Evolutionary conservation across 1,140 invertebrate genomes (phyloP), one percentile per base, ranked within the genome.

Genomic region (Scaptodrosophila lebanonensis): DNA sequence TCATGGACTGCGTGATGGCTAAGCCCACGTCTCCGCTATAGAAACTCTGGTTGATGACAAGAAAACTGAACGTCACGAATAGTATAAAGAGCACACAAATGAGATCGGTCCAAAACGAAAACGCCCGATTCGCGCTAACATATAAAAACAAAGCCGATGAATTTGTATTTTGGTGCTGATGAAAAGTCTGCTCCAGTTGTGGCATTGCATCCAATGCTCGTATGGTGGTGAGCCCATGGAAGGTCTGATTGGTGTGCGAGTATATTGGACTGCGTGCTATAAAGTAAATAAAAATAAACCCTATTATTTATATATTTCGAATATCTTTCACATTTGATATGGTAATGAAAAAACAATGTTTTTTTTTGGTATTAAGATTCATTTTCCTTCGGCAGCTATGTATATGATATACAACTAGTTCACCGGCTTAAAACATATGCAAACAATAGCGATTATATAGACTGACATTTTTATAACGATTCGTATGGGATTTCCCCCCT

Each of bases 141-240:
- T 92, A 93, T 9, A 93, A 86, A 48, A 90, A 93, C 89, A 92
- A 93, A 0, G 91, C 88, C 0, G 91, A 89, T 2, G 91, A 91
- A 77, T 94, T 93, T 2, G 91, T 87, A 86, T 96, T 92, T 85
- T 94, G 92, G 45, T 90, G 88, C 11, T 85, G 86, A 82, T 95
- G 92, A 61, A 94, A 95, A 66, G 93, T 91, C 39, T 91, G 88
- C 38, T 91, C 90, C 48, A 97, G 90, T 63, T 93, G 90, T 20
- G 89, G 85, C 85, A 95, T 89, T 2, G 91, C 92, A n/a, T 88
- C 87, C 62, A 91, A 91, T 1, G 95, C 91, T 27, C 95, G 88
- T 58, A 97, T 94, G 1, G 95, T 96, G 16, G 91, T 90, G 8
- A 97, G 86, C 0, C 95, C 95, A 47, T 92, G 89, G 54, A 96